Evolutionary conservation across 2,888 invertebrate genomes (phyloP), one percentile per base, ranked within the genome.

Genomic region (Ennomos quercinarius): DNA sequence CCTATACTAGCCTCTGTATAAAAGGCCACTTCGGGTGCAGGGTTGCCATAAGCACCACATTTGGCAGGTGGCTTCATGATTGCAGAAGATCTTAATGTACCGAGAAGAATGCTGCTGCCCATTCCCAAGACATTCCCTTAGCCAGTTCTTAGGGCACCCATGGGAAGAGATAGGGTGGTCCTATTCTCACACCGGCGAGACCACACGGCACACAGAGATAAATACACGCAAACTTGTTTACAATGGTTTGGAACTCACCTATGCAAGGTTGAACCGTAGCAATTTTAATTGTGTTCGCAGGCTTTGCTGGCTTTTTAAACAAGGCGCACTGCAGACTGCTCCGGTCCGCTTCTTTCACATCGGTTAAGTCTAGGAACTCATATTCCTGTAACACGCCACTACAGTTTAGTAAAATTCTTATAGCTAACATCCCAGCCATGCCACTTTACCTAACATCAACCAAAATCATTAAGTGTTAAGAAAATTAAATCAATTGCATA

Each of bases 311-410:
- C 10, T 77, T 82, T 73, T 89, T 86, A 77, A 93, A 93, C 70
- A 95, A 89, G 66, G 95, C 94, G 69, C 93, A 92, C 81, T 94
- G 92, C 72, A 95, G 93, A 80, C 93, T 93, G 82, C 92, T 93
- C 75, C 94, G 91, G 83, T 96, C 96, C 77, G 93, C 93, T 86
- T 95, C 95, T 87, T 95, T 95, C 83, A 95, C 94, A 89, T 94
- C 95, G 84, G 94, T 94, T 79, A 95, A 93, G 93, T 96, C 95
- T 90, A 96, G 93, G 93, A 96, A 96, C 91, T 95, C 94, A 92
- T 94, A 94, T 86, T 93, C 94, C 93, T 94, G 90, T 78, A 93
- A 92, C 81, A 91, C 73, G 81, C 73, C 85, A 85, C 78, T 65
- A 9, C 68, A 60, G 63, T 79, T 77, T 80, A 81, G 73, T 63